A percentile compares a stretch with the other conserved stretches of the same genome.
phyloP scores from a whole-genome alignment of 2,888 invertebrate genomes.

The Coleophora deauratella region DNA sequence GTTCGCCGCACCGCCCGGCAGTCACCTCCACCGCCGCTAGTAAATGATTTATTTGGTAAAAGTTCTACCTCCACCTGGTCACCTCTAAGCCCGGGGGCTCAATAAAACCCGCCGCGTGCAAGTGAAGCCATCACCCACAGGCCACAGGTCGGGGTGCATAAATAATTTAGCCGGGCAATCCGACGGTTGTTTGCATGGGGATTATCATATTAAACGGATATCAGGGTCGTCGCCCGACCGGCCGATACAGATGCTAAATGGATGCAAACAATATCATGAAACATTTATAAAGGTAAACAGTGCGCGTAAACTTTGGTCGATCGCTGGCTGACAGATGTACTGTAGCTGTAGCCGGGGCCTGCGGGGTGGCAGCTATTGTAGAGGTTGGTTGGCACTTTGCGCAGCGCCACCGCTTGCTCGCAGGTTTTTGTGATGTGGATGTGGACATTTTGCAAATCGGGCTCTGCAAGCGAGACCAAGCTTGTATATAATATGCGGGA shows the following conservation, averaged over 20 bases:
- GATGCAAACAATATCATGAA: slow-evolving; percentile 65
- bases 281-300: slow-evolving; percentile 59
- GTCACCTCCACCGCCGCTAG: slow-evolving; percentile 6
- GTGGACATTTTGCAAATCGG: too few relatives aligned
- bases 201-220: slow-evolving; percentile 75
- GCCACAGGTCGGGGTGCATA: slow-evolving; percentile 51
- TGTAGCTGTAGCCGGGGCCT: too few relatives aligned
- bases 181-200: slow-evolving; percentile 68
- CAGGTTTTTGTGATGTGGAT: too few relatives aligned
- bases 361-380: too few relatives aligned
- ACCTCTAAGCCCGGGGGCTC: slow-evolving; percentile 36
- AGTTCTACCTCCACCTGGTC: slow-evolving; percentile 40
- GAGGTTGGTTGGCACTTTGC: too few relatives aligned
- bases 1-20: too few relatives aligned
- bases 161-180: slow-evolving; percentile 69
- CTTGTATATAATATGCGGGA: too few relatives aligned
- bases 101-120: slow-evolving; percentile 50
- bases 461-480: too few relatives aligned
- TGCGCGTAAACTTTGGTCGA: slow-evolving; percentile 12
- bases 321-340: too few relatives aligned
- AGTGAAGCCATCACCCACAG: slow-evolving; percentile 59
- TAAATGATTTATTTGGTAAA: slow-evolving; percentile 43
- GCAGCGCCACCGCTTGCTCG: too few relatives aligned
- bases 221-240: slow-evolving; percentile 50
- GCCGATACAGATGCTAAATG: slow-evolving; percentile 61